phyloP scores from a whole-genome alignment of 92 coral and sea anemone genomes.

The Desmophyllum pertusum region DNA sequence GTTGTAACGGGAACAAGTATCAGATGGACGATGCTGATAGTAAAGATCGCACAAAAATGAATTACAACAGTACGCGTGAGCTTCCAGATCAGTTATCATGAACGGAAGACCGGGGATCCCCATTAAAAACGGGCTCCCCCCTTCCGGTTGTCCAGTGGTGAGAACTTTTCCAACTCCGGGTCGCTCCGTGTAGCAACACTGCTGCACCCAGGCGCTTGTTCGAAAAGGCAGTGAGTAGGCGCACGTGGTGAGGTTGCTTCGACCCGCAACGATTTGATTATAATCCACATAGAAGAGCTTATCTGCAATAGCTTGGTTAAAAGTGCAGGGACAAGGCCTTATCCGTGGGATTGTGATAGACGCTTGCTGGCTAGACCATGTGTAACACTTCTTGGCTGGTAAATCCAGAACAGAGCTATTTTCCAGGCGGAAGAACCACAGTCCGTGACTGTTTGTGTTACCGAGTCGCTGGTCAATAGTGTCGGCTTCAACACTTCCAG shows the following conservation, averaged over 20 bases:
- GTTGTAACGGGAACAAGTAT: conserved; percentile 14
- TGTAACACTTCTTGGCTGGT: conserved; percentile 45
- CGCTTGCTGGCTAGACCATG: conserved; percentile 47
- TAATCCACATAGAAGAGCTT: conserved; percentile 27
- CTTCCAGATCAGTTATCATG: conserved; percentile 45
- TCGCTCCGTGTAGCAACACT: conserved; percentile 32
- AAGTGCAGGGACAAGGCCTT: conserved; percentile 49
- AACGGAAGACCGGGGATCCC: neutral
- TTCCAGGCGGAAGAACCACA: conserved; percentile 57
- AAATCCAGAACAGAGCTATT: conserved; percentile 23
- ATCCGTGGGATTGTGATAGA: conserved; percentile 25
- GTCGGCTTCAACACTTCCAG: conserved; percentile 49
- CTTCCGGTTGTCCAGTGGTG: neutral
- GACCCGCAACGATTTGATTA: neutral
- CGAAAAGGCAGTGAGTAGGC: conserved; percentile 14
- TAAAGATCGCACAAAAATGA: conserved; percentile 44
- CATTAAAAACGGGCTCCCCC: conserved; percentile 15
- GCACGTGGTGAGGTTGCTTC: conserved; percentile 14
- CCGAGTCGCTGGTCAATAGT: conserved; percentile 41
- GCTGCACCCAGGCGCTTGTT: conserved; percentile 37
- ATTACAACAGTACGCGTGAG: conserved; percentile 51
- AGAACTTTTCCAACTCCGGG: conserved; percentile 14
- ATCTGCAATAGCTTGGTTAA: conserved; percentile 30
- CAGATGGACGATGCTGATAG: conserved; percentile 54
- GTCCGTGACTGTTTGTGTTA: conserved; percentile 43